Base-by-base conservation (phyloP, 2,113 vertebrate species). In the Tichodroma muraria region DNA sequence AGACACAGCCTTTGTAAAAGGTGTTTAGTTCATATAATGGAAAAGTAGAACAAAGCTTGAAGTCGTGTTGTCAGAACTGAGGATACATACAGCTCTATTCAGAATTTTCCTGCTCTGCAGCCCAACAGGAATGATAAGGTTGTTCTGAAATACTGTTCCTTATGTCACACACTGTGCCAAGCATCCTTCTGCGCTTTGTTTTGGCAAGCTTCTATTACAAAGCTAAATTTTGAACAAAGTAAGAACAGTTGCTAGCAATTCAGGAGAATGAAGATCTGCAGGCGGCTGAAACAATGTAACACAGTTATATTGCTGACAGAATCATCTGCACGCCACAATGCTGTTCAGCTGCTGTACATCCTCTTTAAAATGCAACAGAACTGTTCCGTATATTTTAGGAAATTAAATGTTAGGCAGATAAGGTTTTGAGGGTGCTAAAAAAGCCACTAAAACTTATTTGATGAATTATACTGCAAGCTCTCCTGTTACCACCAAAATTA, bases 1-100 rank as follows among this genome's bases (percentile, higher is more conserved):
- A 94, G 94, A 95, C 94, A 95, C 88, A 94, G 90, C 95, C 92
- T 96, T 96, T 93, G 87, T 92, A 96, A 94, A 93, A 95, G 90
- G 96, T 88, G 85, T 95, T 94, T 81, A 85, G 59, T 93, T 94
- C 44, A 89, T 89, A 90, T 42, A 93, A 91, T 69, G 89, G 85
- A 95, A 92, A 96, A 95, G 60, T 96, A 95, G 80, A 94, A 95
- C 89, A 96, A 93, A 96, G 89, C 84, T 96, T 83, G 68, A 92
- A 86, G 89, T 60, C 10, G 33, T 88, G 82, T 35, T 94, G 78
- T 93, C 84, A 69, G 87, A 93, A 95, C 76, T 31, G 38, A 93
- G 57, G 38, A 91, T 75, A 86, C 16, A 30, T 37, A 87, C 7
- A 88, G 91, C 84, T 88, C 57, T 90, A 76, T 37, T 89, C 83